Evolutionary conservation across 2,888 invertebrate species (phyloP), one percentile per base, ranked within the genome.

Genomic region (Hesperia comma): DNA sequence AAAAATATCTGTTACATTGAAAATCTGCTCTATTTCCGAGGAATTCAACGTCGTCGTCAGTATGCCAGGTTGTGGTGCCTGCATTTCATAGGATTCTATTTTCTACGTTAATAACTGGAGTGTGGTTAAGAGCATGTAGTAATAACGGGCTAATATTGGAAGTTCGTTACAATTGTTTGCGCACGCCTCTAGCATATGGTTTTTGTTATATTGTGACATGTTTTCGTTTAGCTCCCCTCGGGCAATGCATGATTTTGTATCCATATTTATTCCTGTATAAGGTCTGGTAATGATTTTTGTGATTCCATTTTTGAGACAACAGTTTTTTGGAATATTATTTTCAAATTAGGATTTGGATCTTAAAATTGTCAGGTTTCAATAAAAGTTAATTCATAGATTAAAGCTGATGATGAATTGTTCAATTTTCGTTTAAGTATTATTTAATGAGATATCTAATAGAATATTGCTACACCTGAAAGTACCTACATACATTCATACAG

Each of bases 111-210:
- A 69, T 73, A 67, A 70, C 64, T 72, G 58, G 67, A 70, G 66
- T 70, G 69, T 67, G 67, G 55, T 67, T 64, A 57, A 69, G 49
- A 67, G 60, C 61, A 62, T 68, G 63, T 66, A 60, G 46, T 56
- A 37, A 64, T 70, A 72, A 68, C 70, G 74, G 70, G 73, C 83
- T 86, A 84, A 83, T 82, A 83, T 79, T 82, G 78, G 82, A 79
- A 70, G 73, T 75, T 77, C 70, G 72, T 76, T 80, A 77, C 74
- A 73, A 82, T 82, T 82, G 85, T 84, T 86, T 79, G 77, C 74
- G 75, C 73, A 75, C 74, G 80, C 73, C 68, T 75, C 66, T 66
- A 76, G 72, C 80, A 78, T 77, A 75, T 81, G 80, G 80, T 80
- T 78, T 77, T 69, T 71, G 72, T 81, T 76, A 78, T 72, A 78